phyloP scores from a whole-genome alignment of 2,888 invertebrate genomes.

The Oscheius sp. region DNA sequence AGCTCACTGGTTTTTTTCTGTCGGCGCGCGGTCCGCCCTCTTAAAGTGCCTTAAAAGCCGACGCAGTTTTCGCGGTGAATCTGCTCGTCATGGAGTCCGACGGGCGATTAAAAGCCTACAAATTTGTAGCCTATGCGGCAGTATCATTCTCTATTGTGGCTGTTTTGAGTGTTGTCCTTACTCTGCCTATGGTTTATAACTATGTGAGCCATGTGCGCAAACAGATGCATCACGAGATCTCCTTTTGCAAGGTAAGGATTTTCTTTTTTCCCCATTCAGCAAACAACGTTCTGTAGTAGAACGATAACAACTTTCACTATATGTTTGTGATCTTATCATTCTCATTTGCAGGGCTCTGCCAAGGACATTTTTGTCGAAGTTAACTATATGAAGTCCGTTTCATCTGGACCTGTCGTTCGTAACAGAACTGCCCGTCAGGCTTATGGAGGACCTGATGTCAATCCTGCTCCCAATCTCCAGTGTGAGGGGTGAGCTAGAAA shows the following conservation, averaged over 20 bases:
- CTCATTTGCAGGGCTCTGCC: slow-evolving; percentile 63
- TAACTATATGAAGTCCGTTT: slow-evolving; percentile 63
- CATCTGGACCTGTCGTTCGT: slow-evolving; percentile 50
- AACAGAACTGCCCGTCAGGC: slow-evolving; percentile 68
- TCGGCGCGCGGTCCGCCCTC: slow-evolving; percentile 32
- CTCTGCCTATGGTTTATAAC: slow-evolving; percentile 65
- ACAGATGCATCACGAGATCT: slow-evolving; percentile 57
- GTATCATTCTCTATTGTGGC: slow-evolving; percentile 65
- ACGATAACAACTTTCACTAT: too few relatives aligned
- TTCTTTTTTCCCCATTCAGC: slow-evolving; percentile 3
- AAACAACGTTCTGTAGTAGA: background rate
- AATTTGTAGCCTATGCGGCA: slow-evolving; percentile 65
- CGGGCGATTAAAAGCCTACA: slow-evolving; percentile 64
- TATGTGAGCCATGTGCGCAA: slow-evolving; percentile 57
- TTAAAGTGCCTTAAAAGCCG: slow-evolving; percentile 34
- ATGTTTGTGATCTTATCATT: background rate
- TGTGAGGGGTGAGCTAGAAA: slow-evolving; percentile 47
- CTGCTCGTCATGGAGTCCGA: slow-evolving; percentile 51
- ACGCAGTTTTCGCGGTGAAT: background rate
- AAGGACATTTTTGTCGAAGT: slow-evolving; percentile 70
- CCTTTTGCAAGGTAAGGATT: slow-evolving; percentile 53
- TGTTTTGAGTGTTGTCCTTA: slow-evolving; percentile 61
- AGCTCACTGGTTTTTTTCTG: slow-evolving; percentile 34
- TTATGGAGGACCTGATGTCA: slow-evolving; percentile 55
- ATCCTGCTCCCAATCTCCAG: slow-evolving; percentile 56